Conservation (phyloP, 2,113 vertebrate genomes). For the Rissa tridactyla region DNA sequence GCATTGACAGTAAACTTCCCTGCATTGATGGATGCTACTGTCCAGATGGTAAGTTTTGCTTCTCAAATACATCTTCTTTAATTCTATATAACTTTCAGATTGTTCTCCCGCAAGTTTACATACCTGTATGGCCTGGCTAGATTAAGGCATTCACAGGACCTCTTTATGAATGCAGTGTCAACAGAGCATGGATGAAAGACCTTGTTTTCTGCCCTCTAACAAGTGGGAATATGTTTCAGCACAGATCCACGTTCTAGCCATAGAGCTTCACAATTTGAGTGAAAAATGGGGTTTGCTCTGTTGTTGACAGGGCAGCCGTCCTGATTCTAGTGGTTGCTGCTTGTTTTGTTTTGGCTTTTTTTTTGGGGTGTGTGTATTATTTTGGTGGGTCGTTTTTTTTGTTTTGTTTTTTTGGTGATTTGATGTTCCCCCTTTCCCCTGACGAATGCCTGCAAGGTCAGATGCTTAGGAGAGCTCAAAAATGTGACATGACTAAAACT, state of each 20-base stretch:
- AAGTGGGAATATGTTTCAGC: neutral
- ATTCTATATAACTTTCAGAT: neutral
- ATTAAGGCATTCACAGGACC: neutral
- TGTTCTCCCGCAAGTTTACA: accelerated
- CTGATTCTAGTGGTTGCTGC: neutral
- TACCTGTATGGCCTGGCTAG: neutral
- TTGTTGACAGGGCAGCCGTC: neutral
- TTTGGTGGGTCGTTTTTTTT: neutral
- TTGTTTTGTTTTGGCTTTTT: no score
- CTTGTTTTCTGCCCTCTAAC: neutral
- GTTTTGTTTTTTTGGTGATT: neutral
- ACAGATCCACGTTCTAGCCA: accelerated
- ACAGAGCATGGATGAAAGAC: neutral
- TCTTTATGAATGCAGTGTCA: neutral
- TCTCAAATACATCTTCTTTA: neutral
- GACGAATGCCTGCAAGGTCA: neutral
- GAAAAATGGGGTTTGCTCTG: neutral
- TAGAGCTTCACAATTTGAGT: neutral
- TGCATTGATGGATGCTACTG: slow-evolving; percentile 97
- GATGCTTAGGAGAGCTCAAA: neutral
- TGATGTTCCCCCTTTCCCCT: neutral
- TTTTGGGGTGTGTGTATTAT: no score
- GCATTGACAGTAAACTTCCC: slow-evolving; percentile 89
- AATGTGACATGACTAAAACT: accelerated
- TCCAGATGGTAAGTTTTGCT: slow-evolving; percentile 77